Base-by-base conservation (phyloP, 2,888 invertebrate genomes). In the Parascotia fuliginaria region DNA sequence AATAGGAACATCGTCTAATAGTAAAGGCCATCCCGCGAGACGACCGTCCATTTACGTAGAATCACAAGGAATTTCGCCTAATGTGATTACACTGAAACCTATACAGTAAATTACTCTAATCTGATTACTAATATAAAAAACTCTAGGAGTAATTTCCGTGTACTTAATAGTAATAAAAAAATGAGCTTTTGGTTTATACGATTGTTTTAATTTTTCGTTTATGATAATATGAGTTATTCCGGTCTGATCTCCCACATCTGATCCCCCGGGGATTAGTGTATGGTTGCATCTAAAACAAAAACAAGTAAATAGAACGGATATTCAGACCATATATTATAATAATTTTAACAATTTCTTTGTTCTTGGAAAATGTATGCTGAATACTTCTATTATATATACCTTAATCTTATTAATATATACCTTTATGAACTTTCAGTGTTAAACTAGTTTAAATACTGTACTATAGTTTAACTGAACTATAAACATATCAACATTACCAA, bases 331-430 rank as follows among this genome's bases (percentile, higher is more conserved):
- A n/a, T n/a, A n/a, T n/a, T n/a, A n/a, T n/a, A n/a, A n/a, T n/a
- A n/a, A n/a, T n/a, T n/a, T n/a, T n/a, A n/a, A 34, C 24, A 49
- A 41, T 60, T 38, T 36, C 42, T 39, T 45, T 41, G 55, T 60
- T 45, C 28, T 34, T 39, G 28, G 22, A 31, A 43, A 47, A 9
- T 43, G 14, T 48, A 39, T 27, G 42, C 28, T 15, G 24, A 31
- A 33, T 45, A 49, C 31, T 42, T 48, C n/a, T n/a, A 33, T 33
- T n/a, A 24, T 1, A 7, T 24, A 24, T 7, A 24, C 19, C 7
- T 24, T 24, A 6, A 24, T 1, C 7, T 24, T 15, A n/a, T n/a
- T n/a, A n/a, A n/a, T n/a, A n/a, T n/a, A n/a, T 29, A 12, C 0
- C 12, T 29, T 29, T 29, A 29, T n/a, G n/a, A n/a, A n/a, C 6